Percentiles rank a stretch among this genome's conserved stretches.
Evolutionary conservation across 1,140 invertebrate genomes (phyloP).

Genomic region (Oryzaephilus surinamensis): DNA sequence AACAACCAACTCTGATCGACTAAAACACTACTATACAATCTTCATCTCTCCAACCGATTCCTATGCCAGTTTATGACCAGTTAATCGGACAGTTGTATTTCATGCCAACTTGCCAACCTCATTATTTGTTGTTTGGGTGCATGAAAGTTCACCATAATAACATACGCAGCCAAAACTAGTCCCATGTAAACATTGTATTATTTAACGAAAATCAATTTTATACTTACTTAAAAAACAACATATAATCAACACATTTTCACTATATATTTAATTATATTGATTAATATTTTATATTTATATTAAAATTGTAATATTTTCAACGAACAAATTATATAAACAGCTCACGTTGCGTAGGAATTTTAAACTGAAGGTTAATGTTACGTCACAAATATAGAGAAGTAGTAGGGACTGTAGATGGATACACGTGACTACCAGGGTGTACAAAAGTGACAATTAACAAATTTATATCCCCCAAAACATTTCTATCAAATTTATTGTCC

Average conservation of each 20-base stretch:
- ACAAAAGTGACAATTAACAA: too few relatives aligned
- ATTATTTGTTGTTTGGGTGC: slow-evolving; percentile 28
- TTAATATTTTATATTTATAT: slow-evolving; percentile 8
- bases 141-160: slow-evolving; percentile 27
- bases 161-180: slow-evolving; percentile 27
- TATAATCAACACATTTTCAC: background rate
- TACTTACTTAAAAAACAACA: background rate
- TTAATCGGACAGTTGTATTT: slow-evolving; percentile 8
- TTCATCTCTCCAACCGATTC: slow-evolving; percentile 9
- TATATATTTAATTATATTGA: too few relatives aligned
- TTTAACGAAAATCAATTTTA: background rate
- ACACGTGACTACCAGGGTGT: too few relatives aligned
- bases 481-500: too few relatives aligned
- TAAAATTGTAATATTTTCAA: slow-evolving; percentile 10
- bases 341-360: slow-evolving; percentile 22
- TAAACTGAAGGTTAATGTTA: too few relatives aligned
- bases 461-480: too few relatives aligned
- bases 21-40: too few relatives aligned
- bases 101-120: slow-evolving; percentile 11
- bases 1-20: too few relatives aligned
- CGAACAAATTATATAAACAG: slow-evolving; percentile 19
- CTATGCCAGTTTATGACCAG: too few relatives aligned
- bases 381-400: too few relatives aligned
- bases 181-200: slow-evolving; percentile 23
- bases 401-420: too few relatives aligned